A percentile compares a stretch with the other conserved stretches of the same genome.
phyloP scores from a whole-genome alignment of 1,140 invertebrate genomes.

The Ostrea denselamellosa region DNA sequence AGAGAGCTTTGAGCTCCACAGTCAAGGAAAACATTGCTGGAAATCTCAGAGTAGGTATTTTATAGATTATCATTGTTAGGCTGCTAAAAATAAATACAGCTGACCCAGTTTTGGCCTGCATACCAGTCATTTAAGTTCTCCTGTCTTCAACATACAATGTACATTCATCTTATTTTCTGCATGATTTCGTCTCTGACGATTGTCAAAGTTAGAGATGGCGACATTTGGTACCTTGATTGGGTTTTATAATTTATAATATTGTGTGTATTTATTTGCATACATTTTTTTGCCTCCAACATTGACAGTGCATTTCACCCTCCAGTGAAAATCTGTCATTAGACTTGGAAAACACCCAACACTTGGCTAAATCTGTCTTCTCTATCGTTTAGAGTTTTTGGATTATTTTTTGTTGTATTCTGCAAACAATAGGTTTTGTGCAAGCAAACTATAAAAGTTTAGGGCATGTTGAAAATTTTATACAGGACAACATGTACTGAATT shows the following conservation, averaged over 20 bases:
- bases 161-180: slow-evolving; percentile 17
- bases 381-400: not conserved
- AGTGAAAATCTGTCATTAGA: slow-evolving; percentile 3
- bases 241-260: slow-evolving; percentile 15
- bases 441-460: too few species aligned
- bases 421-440: too few species aligned
- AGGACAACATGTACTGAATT: too few species aligned
- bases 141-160: slow-evolving; percentile 20
- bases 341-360: slow-evolving; percentile 13
- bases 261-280: slow-evolving; percentile 12
- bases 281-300: not conserved
- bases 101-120: slow-evolving; percentile 2
- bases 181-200: slow-evolving; percentile 22
- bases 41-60: not conserved
- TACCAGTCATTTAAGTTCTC: slow-evolving; percentile 25
- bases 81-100: slow-evolving; percentile 10
- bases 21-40: not conserved
- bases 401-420: too few species aligned
- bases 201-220: not conserved
- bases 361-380: not conserved
- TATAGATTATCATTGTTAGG: not conserved
- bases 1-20: not conserved
- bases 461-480: too few species aligned
- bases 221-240: not conserved
- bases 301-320: slow-evolving; percentile 4